phyloP scores from a whole-genome alignment of 1,140 invertebrate species.

The Eciton burchellii region DNA sequence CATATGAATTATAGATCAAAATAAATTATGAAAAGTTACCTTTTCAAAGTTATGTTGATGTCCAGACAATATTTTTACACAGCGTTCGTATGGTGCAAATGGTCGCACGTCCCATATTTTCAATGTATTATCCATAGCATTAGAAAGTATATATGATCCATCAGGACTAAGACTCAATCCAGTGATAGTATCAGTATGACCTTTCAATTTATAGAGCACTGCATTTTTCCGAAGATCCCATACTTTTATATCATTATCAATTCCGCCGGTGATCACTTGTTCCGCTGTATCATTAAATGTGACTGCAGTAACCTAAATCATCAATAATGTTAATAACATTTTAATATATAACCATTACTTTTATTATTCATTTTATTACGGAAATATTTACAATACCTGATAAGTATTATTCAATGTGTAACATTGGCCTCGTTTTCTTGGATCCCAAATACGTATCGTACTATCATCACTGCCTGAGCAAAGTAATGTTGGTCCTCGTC shows the following conservation, averaged over 20 bases:
- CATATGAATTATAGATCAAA: not conserved
- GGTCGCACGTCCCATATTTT: conserved; percentile 93
- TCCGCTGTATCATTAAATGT: conserved; percentile 98
- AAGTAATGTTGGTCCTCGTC: conserved; percentile 95
- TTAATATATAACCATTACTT: not conserved
- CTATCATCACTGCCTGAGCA: conserved; percentile 98
- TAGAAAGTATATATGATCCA: conserved; percentile 97
- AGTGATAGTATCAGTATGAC: conserved; percentile 97
- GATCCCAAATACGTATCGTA: conserved; percentile 96
- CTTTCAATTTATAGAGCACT: conserved; percentile 93
- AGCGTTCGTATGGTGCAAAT: conserved; percentile 95
- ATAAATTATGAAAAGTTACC: conserved; percentile 83
- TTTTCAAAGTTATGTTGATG: conserved; percentile 99
- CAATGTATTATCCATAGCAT: conserved; percentile 98
- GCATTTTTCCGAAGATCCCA: conserved; percentile 98
- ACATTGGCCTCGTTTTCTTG: conserved; percentile 91
- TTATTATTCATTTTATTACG: not conserved
- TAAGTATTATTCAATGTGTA: conserved; percentile 94
- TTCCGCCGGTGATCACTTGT: conserved; percentile 95
- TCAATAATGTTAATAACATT: not conserved
- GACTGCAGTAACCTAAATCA: conserved; percentile 92
- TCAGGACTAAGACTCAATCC: conserved; percentile 96
- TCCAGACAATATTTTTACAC: conserved; percentile 96
- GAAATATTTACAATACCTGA: conserved; percentile 83
- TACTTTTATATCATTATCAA: conserved; percentile 99